Base-by-base conservation (phyloP, 2,113 vertebrate genomes). In the Eubucco bourcierii region DNA sequence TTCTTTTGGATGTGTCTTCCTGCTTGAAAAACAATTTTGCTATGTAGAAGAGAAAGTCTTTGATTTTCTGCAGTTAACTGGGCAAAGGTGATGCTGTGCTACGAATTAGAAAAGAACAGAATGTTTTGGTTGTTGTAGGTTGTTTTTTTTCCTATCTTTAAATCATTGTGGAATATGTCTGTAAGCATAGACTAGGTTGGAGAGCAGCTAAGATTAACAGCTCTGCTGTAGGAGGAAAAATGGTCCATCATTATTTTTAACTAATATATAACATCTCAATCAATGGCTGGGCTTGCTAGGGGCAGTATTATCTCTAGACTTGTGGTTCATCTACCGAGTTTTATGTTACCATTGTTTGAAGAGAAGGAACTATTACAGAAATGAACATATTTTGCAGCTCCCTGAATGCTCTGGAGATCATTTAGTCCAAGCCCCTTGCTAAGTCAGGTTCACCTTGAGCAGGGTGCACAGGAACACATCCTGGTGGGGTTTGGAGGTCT, bases 241-340 rank as follows among this genome's bases (percentile, higher is more conserved):
- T 83, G n/a, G 47, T 56, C 66, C 13, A 72, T 76, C 50, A 80
- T 86, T 93, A 82, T 95, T 97, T 97, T 90, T 91, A 90, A 58
- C 74, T 90, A 80, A 93, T 86, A 76, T 61, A 39, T 72, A 81
- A 70, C 50, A 79, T 37, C 41, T 71, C 77, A 95, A 68, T 95
- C 93, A 92, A 79, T 87, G 86, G 90, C 15, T 66, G 53, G 53
- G 79, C 60, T 68, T 89, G 73, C 81, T 87, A 53, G 34, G 24
- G 25, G 34, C 0, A 0, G 65, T 61, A 77, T 58, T 73, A 63
- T 85, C 80, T 88, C 93, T 75, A 60, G 39, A 52, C 31, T 90
- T 90, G 52, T 44, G 72, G 85, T 34, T 89, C 64, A 59, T 50
- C 23, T 64, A 27, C 27, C 27, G n/a, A 13, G 2, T 77, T 92